Base-by-base conservation (phyloP, 2,797 vertebrate genomes). In the Enteromius viviparus region DNA sequence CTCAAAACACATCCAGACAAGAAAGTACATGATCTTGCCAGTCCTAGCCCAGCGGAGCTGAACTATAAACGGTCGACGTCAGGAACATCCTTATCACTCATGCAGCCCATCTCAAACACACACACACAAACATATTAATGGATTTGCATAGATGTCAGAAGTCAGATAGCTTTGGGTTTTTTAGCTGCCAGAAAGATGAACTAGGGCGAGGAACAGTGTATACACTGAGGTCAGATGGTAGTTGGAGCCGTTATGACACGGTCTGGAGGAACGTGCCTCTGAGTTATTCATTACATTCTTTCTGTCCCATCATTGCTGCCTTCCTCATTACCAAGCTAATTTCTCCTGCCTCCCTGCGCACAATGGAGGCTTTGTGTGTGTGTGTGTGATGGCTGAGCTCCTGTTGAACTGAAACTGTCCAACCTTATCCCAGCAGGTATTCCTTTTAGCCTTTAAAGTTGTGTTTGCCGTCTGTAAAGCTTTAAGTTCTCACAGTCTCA, bases 261-360 rank as follows among this genome's bases (percentile, higher is more conserved):
- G 82, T 85, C 49, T 87, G 53, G 32, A 71, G 71, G 66, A 83
- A 83, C 69, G 76, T 88, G 83, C 79, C 68, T 79, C 47, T 40
- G 69, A 84, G 83, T 86, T 84, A 83, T 83, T 85, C 76, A 83
- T 83, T 81, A 74, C 80, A 86, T 80, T 84, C 77, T 72, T 49
- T 81, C 65, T 84, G 78, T 85, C 81, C 78, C 72, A 55, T 81
- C 75, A 68, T 68, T 80, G 83, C 76, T 45, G 58, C 79, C 70
- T 68, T 82, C 75, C 84, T 87, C 86, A 82, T 81, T 84, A 81
- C 72, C 86, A 72, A 77, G 92, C 92, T 92, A 87, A 84, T 89
- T 91, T 90, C 90, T 85, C 87, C 86, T 87, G 86, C 84, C 89
- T 92, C 91, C 89, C 89, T 79, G 82, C 85, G 86, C 88, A 94